Conservation (phyloP, 2,113 vertebrate species). For the Sceloporus tristichus region DNA sequence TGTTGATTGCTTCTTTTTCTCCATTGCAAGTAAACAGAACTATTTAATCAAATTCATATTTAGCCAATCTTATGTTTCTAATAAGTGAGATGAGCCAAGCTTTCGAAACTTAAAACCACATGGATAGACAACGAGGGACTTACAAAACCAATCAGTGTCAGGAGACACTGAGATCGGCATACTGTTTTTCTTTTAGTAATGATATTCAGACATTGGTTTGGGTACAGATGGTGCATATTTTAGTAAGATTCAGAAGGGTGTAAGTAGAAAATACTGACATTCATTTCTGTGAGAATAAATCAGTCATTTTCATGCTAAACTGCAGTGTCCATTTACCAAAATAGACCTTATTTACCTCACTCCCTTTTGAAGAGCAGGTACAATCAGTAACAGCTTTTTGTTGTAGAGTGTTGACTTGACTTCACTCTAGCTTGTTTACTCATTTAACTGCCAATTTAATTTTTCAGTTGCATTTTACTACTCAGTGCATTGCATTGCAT, state of each 20-base stretch:
- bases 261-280: neutral
- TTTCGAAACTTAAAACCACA: conserved; percentile 22
- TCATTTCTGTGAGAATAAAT: neutral
- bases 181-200: neutral
- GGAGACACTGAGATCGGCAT: neutral
- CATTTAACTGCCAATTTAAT: neutral
- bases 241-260: conserved; percentile 16
- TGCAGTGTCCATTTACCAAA: neutral
- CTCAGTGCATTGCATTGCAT: neutral
- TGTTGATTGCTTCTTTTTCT: neutral
- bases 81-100: conserved; percentile 41
- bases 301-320: neutral
- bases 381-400: neutral
- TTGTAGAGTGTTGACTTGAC: neutral
- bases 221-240: neutral
- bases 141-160: conserved; percentile 16
- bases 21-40: conserved; percentile 29
- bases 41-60: conserved; percentile 7
- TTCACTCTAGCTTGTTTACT: conserved; percentile 34
- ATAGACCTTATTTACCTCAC: neutral
- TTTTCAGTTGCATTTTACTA: conserved; percentile 44
- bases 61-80: conserved; percentile 42
- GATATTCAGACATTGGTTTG: neutral
- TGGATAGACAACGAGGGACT: conserved; percentile 5
- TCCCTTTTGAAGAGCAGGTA: neutral